Base-by-base conservation (phyloP, 1,140 invertebrate genomes). In the Bombus terrestris region DNA sequence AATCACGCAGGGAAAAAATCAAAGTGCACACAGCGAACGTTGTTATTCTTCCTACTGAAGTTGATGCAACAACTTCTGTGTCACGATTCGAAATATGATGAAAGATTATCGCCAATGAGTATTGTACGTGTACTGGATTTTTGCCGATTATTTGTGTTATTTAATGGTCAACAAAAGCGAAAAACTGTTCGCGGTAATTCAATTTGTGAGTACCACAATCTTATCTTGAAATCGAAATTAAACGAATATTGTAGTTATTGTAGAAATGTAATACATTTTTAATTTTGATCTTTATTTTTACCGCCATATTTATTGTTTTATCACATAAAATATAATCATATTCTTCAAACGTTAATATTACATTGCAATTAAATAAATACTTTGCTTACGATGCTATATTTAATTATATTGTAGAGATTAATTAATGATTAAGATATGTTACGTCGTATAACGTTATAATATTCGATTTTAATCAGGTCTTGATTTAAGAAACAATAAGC, bases 401-500 rank as follows among this genome's bases (percentile, higher is more conserved):
- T 5, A n/a, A n/a, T n/a, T 6, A 22, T 53, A 53, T 53, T 1
- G 47, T 18, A 18, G 0, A 47, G 15, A 47, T 18, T 18, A 18
- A 47, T 47, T 18, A 53, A 18, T 6, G 47, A 22, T 18, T 22
- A 53, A 53, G 47, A 22, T 22, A 53, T 22, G 5, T 22, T 22
- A 22, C 47, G 5, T 53, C 0, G 1, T 18, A 53, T 22, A 53
- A 53, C 18, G 18, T 53, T 53, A 53, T 53, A 53, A 6, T 22
- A 8, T 22, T 22, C 2, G 8, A 53, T 53, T 22, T 53, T 22
- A 53, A 53, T 22, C 47, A 3, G 47, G 18, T 6, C 5, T 53
- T 22, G 47, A 53, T 22, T 53, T 53, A 53, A 32, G 39, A 53
- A 88, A 73, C n/a, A 90, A 64, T 41, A 88, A 72, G 57, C 88